phyloP scores from a whole-genome alignment of 2,888 invertebrate species.

The Ecliptopera silaceata region DNA sequence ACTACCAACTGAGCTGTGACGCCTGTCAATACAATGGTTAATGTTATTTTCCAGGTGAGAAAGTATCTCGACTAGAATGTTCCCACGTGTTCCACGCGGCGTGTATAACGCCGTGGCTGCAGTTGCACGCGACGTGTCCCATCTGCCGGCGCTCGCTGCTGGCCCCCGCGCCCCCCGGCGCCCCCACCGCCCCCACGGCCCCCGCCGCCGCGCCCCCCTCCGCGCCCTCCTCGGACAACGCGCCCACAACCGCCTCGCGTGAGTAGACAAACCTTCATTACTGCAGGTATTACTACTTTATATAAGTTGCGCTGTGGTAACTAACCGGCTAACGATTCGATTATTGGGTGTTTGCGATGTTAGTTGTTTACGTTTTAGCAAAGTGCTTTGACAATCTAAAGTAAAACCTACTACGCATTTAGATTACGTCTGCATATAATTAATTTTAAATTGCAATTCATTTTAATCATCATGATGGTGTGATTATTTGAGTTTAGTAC shows the following conservation, averaged over 20 bases:
- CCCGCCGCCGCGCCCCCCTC: slow-evolving; percentile 10
- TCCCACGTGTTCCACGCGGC: slow-evolving; percentile 95
- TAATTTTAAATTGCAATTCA: too few species aligned
- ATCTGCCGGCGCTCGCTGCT: slow-evolving; percentile 89
- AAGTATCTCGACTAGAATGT: slow-evolving; percentile 91
- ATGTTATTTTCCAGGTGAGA: slow-evolving; percentile 79
- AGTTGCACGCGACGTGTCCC: slow-evolving; percentile 97
- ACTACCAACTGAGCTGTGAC: too few species aligned
- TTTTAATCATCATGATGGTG: too few species aligned
- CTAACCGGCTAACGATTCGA: too few species aligned
- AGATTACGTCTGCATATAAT: too few species aligned
- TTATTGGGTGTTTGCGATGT: too few species aligned
- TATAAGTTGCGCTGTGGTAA: too few species aligned
- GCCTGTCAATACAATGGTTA: too few species aligned
- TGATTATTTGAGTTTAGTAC: too few species aligned
- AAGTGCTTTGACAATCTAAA: too few species aligned
- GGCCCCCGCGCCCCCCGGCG: slow-evolving; percentile 29
- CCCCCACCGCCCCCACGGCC: slow-evolving; percentile 25
- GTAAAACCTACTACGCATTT: too few species aligned
- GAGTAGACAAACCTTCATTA: slow-evolving; percentile 18
- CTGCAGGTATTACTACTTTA: slow-evolving; percentile 7
- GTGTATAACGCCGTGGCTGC: slow-evolving; percentile 98
- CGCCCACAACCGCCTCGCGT: slow-evolving; percentile 14
- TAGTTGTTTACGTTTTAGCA: too few species aligned
- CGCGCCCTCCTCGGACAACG: not conserved